These are phyloP conservation scores for Tenualosa ilisha DNA, from an alignment of 2,797 vertebrate genomes.

Conservation along the genomic window DNA sequence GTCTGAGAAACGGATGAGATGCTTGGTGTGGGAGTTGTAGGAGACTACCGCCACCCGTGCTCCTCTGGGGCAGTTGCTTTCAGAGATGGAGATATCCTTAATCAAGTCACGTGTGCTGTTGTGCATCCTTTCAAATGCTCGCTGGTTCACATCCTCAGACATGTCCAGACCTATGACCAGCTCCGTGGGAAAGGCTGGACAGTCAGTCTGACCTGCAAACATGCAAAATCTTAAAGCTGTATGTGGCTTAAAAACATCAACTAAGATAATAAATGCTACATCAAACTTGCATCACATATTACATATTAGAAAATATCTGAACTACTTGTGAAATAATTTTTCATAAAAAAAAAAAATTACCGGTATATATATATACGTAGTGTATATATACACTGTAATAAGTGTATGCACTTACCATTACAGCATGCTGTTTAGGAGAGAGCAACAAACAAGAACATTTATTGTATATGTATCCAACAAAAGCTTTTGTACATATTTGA, in stretches of 20 bases:
- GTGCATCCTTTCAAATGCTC: slow-evolving; percentile 80
- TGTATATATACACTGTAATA: too few species aligned
- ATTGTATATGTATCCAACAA: not conserved
- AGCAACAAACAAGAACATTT: slow-evolving; percentile 23
- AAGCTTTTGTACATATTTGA: not conserved
- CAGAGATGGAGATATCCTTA: slow-evolving; percentile 72
- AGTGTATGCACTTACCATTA: slow-evolving; percentile 66
- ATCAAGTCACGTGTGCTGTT: slow-evolving; percentile 72
- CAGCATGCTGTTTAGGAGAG: slow-evolving; percentile 74
- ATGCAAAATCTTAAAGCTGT: not conserved
- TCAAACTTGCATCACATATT: too few species aligned
- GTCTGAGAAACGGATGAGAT: slow-evolving; percentile 84
- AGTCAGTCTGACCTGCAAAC: slow-evolving; percentile 60
- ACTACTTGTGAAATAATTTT: too few species aligned
- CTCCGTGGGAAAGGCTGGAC: slow-evolving; percentile 83
- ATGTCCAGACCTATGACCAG: slow-evolving; percentile 86
- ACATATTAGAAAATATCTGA: too few species aligned
- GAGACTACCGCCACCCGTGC: slow-evolving; percentile 81
- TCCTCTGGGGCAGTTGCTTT: slow-evolving; percentile 82
- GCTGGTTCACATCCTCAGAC: slow-evolving; percentile 71
- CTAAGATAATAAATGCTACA: too few species aligned
- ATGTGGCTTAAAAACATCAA: not conserved
- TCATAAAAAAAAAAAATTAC: too few species aligned
- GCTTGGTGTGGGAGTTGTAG: slow-evolving; percentile 71
- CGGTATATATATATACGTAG: too few species aligned